Evolutionary conservation across 2,888 invertebrate genomes (phyloP).

Genomic region (Nesidiocoris tenuis): DNA sequence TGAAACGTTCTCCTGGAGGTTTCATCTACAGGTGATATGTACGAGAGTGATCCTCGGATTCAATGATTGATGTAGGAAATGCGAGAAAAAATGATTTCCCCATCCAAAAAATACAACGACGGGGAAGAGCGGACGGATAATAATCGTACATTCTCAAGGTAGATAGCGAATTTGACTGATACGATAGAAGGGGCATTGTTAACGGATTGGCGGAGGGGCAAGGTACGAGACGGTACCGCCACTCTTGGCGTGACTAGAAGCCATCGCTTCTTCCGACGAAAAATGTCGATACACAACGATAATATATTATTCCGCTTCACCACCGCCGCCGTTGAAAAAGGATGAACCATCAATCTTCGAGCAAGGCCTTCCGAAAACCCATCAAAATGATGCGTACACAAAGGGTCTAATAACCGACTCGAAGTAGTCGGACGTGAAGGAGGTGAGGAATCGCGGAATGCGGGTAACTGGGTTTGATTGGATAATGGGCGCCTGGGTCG

Average conservation of each 20-base stretch:
- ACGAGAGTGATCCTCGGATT: background rate
- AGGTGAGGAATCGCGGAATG: constrained; percentile 33
- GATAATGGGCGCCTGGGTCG: constrained; percentile 28
- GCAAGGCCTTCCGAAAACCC: constrained; percentile 21
- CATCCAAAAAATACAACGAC: background rate
- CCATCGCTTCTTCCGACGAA: constrained; percentile 13
- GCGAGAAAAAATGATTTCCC: constrained; percentile 1
- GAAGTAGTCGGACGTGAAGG: background rate
- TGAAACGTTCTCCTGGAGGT: too few relatives aligned
- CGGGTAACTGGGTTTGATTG: constrained; percentile 41
- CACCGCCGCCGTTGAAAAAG: constrained; percentile 12
- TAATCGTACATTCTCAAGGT: constrained; percentile 14
- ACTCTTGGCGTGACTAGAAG: constrained; percentile 24
- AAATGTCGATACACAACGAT: constrained; percentile 22
- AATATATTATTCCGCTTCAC: constrained; percentile 25
- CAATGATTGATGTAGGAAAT: constrained; percentile 1
- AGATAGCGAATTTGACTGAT: constrained; percentile 29
- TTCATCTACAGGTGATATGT: constrained; percentile 23
- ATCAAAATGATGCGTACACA: constrained; percentile 43
- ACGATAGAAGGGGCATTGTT: constrained; percentile 18
- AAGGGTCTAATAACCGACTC: constrained; percentile 40
- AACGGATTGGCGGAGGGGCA: constrained; percentile 9
- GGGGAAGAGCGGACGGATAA: background rate
- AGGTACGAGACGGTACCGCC: constrained; percentile 18
- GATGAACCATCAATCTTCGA: constrained; percentile 23